Conservation (phyloP, 2,797 vertebrate genomes). For the Chaetodon trifasciatus region DNA sequence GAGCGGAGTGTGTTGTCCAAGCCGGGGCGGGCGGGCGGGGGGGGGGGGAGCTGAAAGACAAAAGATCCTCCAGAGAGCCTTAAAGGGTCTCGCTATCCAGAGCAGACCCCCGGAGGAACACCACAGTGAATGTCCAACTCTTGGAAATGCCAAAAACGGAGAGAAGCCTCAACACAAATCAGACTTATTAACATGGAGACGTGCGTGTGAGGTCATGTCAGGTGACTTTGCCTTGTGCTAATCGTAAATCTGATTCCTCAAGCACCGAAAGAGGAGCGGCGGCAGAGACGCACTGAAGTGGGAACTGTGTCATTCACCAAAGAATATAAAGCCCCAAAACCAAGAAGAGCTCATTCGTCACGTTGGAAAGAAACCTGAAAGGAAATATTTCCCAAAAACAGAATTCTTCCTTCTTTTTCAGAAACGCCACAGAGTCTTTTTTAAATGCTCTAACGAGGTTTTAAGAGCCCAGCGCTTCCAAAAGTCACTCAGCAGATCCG, state of each 20-base stretch:
- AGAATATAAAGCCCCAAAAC: slow-evolving; percentile 23
- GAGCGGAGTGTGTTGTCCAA: slow-evolving; percentile 33
- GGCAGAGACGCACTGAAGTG: slow-evolving; percentile 1
- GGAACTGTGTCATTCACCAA: slow-evolving; percentile 27
- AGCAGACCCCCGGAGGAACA: slow-evolving; percentile 40
- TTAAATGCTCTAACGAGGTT: slow-evolving; percentile 19
- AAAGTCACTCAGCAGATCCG: slow-evolving; percentile 24
- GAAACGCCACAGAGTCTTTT: slow-evolving; percentile 13
- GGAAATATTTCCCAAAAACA: slow-evolving; percentile 6
- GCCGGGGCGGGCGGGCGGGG: neutral
- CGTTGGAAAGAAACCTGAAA: slow-evolving; percentile 28
- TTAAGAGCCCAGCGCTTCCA: slow-evolving; percentile 1
- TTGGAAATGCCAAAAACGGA: slow-evolving; percentile 12
- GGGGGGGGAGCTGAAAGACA: slow-evolving; percentile 31
- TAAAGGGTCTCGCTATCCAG: slow-evolving; percentile 16
- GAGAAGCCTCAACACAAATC: slow-evolving; percentile 21
- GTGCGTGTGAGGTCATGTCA: neutral
- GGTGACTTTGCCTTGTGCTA: neutral
- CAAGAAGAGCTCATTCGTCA: slow-evolving; percentile 36
- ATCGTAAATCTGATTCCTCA: slow-evolving; percentile 18
- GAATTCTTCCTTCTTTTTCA: slow-evolving; percentile 6
- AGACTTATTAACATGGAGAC: neutral
- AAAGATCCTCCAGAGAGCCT: slow-evolving; percentile 53
- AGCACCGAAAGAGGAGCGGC: neutral
- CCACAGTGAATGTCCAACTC: slow-evolving; percentile 16